These are phyloP conservation scores for Phoenicopterus ruber DNA, from an alignment of 2,113 vertebrate genomes.

Conservation along the genomic window DNA sequence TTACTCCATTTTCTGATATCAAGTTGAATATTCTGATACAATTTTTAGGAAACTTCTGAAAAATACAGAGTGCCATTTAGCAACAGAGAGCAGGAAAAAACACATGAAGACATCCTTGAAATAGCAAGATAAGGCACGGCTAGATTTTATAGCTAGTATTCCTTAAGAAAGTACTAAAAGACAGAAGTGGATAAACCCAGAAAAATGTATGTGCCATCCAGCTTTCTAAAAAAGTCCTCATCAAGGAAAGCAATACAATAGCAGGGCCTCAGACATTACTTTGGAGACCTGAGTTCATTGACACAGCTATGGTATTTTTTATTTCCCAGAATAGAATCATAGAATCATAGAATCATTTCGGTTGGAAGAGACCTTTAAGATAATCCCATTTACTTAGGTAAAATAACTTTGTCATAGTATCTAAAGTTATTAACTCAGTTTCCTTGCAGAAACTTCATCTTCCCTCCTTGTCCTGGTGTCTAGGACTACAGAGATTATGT, in stretches of 20 bases:
- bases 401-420: neutral
- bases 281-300: neutral
- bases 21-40: neutral
- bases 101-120: neutral
- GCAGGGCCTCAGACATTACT: neutral
- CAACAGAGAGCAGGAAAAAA: neutral
- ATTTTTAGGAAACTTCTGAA: constrained; percentile 11
- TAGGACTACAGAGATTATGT: neutral
- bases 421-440: neutral
- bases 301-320: rapidly evolving
- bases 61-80: neutral
- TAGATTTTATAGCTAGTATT: neutral
- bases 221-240: neutral
- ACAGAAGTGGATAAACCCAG: neutral
- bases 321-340: neutral
- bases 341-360: too few species aligned
- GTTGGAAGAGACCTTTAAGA: too few species aligned
- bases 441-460: neutral
- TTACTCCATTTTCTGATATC: neutral
- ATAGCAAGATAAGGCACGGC: neutral
- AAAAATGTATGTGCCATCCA: neutral
- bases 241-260: neutral
- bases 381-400: neutral
- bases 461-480: neutral
- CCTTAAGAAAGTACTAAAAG: neutral